Conservation (phyloP, 2,797 vertebrate species). For the Myiothlypis chrysogaster region DNA sequence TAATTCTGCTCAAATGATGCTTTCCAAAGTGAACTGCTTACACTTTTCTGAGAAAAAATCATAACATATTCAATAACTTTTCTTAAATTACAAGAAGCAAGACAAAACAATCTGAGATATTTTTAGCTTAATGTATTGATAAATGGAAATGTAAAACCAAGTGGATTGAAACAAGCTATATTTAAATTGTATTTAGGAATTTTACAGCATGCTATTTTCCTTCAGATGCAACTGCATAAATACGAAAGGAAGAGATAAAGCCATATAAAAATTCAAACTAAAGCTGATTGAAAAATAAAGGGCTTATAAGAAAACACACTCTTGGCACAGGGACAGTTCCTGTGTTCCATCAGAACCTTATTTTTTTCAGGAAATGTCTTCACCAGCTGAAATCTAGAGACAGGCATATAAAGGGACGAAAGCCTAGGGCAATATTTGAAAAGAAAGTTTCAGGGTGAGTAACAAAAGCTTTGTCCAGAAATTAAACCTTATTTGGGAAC, state of each 20-base stretch:
- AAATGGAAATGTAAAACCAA: background rate
- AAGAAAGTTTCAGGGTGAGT: background rate
- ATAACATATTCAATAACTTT: background rate
- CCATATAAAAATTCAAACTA: background rate
- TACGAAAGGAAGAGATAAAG: conserved; percentile 14
- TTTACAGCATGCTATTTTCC: background rate
- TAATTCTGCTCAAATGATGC: conserved; percentile 28
- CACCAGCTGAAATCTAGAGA: background rate
- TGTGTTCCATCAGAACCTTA: background rate
- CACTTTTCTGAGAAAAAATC: background rate
- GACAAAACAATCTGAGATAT: background rate
- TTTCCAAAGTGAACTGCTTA: conserved; percentile 13
- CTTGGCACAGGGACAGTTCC: background rate
- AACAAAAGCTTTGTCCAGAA: background rate
- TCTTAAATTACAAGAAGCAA: background rate
- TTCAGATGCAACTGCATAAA: conserved; percentile 33
- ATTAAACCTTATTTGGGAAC: background rate
- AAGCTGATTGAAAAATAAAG: conserved; percentile 31
- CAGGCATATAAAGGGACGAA: background rate
- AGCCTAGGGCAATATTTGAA: background rate
- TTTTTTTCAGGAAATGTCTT: background rate
- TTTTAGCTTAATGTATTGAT: background rate
- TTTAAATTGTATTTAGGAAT: conserved; percentile 23
- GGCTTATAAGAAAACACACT: background rate
- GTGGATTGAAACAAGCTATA: background rate